Base-by-base conservation (phyloP, 2,888 invertebrate species). In the Oscheius sp. region DNA sequence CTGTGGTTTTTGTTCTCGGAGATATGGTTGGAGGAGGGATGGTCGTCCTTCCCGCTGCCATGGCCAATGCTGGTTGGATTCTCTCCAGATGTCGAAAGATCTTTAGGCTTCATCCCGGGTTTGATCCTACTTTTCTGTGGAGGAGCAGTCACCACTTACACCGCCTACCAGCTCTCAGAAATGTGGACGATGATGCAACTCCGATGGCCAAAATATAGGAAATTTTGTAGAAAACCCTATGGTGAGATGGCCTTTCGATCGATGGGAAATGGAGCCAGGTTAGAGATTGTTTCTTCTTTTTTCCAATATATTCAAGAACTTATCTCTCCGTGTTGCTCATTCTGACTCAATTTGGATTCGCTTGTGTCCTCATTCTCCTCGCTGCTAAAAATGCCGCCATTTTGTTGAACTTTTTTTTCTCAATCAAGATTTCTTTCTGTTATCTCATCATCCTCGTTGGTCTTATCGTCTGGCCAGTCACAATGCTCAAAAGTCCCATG, bases 21-120 rank as follows among this genome's bases (percentile, higher is more conserved):
- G 74, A 74, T 46, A 76, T 74, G n/a, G 74, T 72, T 12, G 76
- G 76, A 15, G 76, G 74, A 15, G 76, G 76, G 27, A 74, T 76
- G 74, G 71, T 76, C 50, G 76, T 72, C 4, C 65, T 76, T 12
- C 63, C 73, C 27, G 61, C 69, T 37, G 76, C 76, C 2, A 25
- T 76, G 20, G 66, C 70, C 20, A 73, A 71, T 1, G 71, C 70
- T 50, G 75, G 63, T 65, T 27, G 15, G n/a, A 4, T 25, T 33
- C 39, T 55, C 17, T 29, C 34, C 23, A n/a, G 15, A 27, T 4
- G 4, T 20, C 12, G 20, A 33, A 4, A 3, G 17, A n/a, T 23
- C n/a, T 55, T 17, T 15, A 66, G 65, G 77, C 12, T 29, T 74
- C 4, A 46, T 70, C 6, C 69, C 69, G 5, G 77, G 77, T 23